Conservation (phyloP, 1,140 invertebrate genomes). For the Drosophila seguyi region DNA sequence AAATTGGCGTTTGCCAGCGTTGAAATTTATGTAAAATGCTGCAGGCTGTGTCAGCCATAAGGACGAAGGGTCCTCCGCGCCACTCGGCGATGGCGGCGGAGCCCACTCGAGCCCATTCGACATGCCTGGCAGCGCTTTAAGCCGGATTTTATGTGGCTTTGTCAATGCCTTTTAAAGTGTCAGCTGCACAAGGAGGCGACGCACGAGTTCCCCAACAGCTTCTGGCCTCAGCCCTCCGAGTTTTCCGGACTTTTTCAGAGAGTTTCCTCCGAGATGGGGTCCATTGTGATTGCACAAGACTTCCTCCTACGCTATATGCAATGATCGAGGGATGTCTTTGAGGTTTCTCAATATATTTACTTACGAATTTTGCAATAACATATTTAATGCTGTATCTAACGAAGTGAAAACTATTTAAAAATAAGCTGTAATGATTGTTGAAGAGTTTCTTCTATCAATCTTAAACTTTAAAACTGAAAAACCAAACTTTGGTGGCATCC, state of each 20-base stretch:
- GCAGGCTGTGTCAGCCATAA: conserved; percentile 47
- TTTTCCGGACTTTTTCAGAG: conserved; percentile 1
- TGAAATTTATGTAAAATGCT: conserved; percentile 79
- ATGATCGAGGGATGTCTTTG: conserved; percentile 22
- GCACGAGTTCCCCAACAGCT: conserved; percentile 40
- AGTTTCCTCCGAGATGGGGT: conserved; percentile 7
- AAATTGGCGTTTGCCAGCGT: conserved; percentile 59
- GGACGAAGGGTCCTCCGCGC: conserved; percentile 31
- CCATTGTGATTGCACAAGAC: conserved; percentile 31
- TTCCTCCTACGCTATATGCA: conserved; percentile 1
- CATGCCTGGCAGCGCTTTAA: conserved; percentile 74
- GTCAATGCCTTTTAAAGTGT: conserved; percentile 72
- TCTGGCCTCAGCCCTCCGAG: conserved; percentile 2
- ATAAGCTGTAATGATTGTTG: neutral
- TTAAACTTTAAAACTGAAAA: neutral
- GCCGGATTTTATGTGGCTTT: conserved; percentile 61
- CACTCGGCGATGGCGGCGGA: conserved; percentile 15
- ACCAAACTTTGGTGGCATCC: neutral
- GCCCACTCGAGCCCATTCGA: conserved; percentile 33
- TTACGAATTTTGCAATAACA: neutral
- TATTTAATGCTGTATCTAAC: neutral
- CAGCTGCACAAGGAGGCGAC: conserved; percentile 60
- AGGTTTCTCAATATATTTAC: neutral
- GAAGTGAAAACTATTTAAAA: no score
- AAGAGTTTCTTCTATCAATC: neutral